These are phyloP conservation scores for Drosophila maculinotata DNA, from an alignment of 2,888 invertebrate genomes.

Conservation along the genomic window DNA sequence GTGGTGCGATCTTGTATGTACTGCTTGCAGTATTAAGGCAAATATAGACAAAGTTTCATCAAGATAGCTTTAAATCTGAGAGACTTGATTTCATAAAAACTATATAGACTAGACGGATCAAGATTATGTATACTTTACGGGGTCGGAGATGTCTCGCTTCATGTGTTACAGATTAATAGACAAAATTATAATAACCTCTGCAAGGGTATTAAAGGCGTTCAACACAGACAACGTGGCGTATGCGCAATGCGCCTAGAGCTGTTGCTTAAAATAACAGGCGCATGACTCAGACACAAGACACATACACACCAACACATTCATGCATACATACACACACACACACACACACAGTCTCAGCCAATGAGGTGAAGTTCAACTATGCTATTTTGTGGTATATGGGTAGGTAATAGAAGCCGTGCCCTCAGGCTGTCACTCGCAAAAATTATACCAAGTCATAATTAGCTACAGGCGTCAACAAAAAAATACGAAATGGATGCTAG, in stretches of 20 bases:
- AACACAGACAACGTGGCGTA: slow-evolving; percentile 35
- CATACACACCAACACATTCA: slow-evolving; percentile 13
- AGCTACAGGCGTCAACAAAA: slow-evolving; percentile 53
- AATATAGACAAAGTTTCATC: background rate
- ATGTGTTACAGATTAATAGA: background rate
- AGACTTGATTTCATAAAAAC: background rate
- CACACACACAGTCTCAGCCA: slow-evolving; percentile 27
- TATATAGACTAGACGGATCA: too few relatives aligned
- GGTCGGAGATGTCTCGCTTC: background rate
- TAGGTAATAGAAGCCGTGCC: slow-evolving; percentile 61
- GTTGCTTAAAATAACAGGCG: slow-evolving; percentile 45
- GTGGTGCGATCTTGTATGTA: background rate
- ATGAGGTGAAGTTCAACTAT: slow-evolving; percentile 75
- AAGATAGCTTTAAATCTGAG: background rate
- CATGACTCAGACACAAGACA: slow-evolving; percentile 54
- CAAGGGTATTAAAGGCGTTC: slow-evolving; percentile 4
- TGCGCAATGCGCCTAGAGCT: slow-evolving; percentile 29
- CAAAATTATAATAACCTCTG: background rate
- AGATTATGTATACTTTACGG: too few relatives aligned
- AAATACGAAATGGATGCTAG: slow-evolving; percentile 52
- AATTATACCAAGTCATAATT: slow-evolving; percentile 50
- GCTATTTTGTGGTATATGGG: slow-evolving; percentile 30
- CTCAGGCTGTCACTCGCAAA: slow-evolving; percentile 41
- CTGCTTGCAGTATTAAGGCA: too few relatives aligned
- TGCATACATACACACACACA: slow-evolving; percentile 8